Percentiles rank a stretch among this genome's conserved stretches.
Evolutionary conservation across 2,888 invertebrate genomes (phyloP).

Genomic region (Rosalia funebris): DNA sequence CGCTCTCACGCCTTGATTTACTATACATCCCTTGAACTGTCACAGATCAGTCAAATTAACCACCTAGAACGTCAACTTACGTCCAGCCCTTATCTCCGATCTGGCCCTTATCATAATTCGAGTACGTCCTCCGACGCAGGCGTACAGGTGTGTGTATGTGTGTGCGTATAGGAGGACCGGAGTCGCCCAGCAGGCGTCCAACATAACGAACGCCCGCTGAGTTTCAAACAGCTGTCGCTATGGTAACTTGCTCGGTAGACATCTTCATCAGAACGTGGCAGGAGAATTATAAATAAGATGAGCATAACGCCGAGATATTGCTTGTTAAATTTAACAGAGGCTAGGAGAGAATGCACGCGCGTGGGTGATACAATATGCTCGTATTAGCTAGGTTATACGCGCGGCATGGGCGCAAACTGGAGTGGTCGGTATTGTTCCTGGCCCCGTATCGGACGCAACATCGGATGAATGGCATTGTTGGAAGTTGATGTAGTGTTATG

Average conservation of each 20-base stretch:
- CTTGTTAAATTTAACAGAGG: slow-evolving; percentile 53
- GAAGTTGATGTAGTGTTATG: slow-evolving; percentile 28
- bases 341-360: slow-evolving; percentile 34
- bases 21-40: no score
- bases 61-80: no score
- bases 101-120: slow-evolving; percentile 3
- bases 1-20: no score
- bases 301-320: slow-evolving; percentile 57
- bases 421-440: slow-evolving; percentile 23
- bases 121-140: slow-evolving; percentile 10
- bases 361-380: slow-evolving; percentile 38
- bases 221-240: slow-evolving; percentile 61
- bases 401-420: slow-evolving; percentile 17
- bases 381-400: slow-evolving; percentile 23
- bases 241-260: slow-evolving; percentile 60
- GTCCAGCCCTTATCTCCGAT: slow-evolving; percentile 8
- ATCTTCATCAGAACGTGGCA: slow-evolving; percentile 62
- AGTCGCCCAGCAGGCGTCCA: slow-evolving; percentile 52
- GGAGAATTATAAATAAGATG: slow-evolving; percentile 60
- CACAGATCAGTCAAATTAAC: no score
- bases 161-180: slow-evolving; percentile 5
- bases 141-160: slow-evolving; percentile 15
- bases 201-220: slow-evolving; percentile 59
- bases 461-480: slow-evolving; percentile 27
- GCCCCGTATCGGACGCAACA: slow-evolving; percentile 16